Percentiles rank a stretch among this genome's conserved stretches.
phyloP scores from a whole-genome alignment of 2,113 vertebrate genomes.

The Ginglymostoma cirratum region DNA sequence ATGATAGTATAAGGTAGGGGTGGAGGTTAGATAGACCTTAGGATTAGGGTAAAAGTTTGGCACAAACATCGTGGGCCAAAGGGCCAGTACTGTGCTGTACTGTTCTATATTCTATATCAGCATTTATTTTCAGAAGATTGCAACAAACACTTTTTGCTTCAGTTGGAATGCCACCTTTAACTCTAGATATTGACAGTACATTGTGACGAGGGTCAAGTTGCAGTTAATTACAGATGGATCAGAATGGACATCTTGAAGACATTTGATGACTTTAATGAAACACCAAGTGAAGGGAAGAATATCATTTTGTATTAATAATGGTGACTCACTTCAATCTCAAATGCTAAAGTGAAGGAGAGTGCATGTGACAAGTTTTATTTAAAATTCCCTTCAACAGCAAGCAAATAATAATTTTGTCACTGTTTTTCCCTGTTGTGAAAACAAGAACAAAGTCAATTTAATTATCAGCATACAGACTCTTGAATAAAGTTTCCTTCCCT shows the following conservation, averaged over 20 bases:
- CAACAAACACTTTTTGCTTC: background rate
- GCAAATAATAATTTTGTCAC: background rate
- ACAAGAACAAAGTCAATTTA: background rate
- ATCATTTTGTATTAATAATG: background rate
- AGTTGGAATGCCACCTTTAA: background rate
- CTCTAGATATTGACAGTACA: background rate
- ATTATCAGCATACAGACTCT: background rate
- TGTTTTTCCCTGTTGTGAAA: background rate
- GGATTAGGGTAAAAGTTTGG: too few species aligned
- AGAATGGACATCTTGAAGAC: background rate
- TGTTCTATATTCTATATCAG: background rate
- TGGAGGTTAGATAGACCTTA: too few species aligned
- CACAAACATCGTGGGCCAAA: too few species aligned
- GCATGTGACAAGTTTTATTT: background rate
- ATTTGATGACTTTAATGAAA: background rate
- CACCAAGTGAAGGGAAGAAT: too few species aligned
- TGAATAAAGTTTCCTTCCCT: background rate
- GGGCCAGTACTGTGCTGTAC: too few species aligned
- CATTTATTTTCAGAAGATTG: background rate
- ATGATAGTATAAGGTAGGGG: too few species aligned
- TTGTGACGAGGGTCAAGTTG: background rate
- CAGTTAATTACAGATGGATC: background rate
- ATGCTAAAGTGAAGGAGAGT: background rate
- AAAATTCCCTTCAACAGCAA: background rate
- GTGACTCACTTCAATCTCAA: background rate